A percentile compares a stretch with the other conserved stretches of the same genome.
These are phyloP conservation scores for Trypoxylon attenuatum DNA, from an alignment of 2,888 invertebrate species.

Conservation along the genomic window DNA sequence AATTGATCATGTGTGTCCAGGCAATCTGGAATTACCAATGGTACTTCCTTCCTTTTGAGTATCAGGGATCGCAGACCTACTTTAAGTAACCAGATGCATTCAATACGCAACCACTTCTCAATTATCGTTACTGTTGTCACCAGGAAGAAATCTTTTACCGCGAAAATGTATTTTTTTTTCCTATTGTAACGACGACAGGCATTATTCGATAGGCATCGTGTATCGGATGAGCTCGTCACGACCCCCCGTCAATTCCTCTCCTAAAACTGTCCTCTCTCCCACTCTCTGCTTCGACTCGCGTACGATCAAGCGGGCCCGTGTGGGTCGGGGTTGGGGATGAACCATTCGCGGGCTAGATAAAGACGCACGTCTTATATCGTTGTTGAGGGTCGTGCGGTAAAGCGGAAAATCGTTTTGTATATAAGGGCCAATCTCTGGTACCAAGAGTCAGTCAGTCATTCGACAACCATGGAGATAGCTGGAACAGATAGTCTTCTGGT, in stretches of 20 bases:
- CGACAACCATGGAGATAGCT: neutral
- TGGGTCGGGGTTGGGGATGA: neutral
- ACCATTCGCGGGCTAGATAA: neutral
- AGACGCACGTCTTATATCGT: neutral
- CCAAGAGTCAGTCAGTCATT: neutral
- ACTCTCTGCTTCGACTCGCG: neutral
- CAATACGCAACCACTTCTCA: too few relatives aligned
- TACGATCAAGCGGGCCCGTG: neutral
- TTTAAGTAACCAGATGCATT: too few relatives aligned
- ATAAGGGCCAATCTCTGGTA: neutral
- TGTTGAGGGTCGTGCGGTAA: neutral
- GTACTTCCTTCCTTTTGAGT: too few relatives aligned
- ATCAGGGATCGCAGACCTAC: too few relatives aligned
- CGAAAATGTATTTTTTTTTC: too few relatives aligned
- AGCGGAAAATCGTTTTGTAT: neutral
- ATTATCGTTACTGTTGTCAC: too few relatives aligned
- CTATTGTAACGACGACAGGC: too few relatives aligned
- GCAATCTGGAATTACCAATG: too few relatives aligned
- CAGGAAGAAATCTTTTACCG: too few relatives aligned
- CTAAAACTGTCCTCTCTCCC: neutral
- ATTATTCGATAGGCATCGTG: too few relatives aligned
- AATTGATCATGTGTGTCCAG: too few relatives aligned
- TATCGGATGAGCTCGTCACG: too few relatives aligned
- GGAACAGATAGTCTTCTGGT: slow-evolving; percentile 3
- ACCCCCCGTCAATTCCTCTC: neutral